A percentile compares a stretch with the other conserved stretches of the same genome.
Evolutionary conservation across 2,113 vertebrate genomes (phyloP).

Genomic region (Lepidothrix coronata): DNA sequence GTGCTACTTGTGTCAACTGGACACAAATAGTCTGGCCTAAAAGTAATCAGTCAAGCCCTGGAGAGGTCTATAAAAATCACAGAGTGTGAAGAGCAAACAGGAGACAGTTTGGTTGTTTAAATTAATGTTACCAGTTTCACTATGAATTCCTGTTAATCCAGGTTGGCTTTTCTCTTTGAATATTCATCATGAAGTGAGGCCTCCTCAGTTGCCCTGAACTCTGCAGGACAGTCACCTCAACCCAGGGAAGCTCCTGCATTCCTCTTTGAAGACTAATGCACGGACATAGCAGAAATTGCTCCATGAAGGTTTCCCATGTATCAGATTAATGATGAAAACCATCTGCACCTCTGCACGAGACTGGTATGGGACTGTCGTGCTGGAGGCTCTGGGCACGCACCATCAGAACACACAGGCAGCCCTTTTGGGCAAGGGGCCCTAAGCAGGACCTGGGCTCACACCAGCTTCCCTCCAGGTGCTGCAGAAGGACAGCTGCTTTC

Average conservation of each 20-base stretch:
- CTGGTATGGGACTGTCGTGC: background rate
- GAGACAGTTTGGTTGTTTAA: background rate
- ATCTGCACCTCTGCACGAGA: background rate
- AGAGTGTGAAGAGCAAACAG: background rate
- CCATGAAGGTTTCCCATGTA: background rate
- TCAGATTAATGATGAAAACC: background rate
- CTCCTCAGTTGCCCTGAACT: background rate
- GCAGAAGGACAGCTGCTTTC: background rate
- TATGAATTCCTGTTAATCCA: background rate
- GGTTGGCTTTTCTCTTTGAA: background rate
- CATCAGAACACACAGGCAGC: rapidly evolving
- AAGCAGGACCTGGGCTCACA: background rate
- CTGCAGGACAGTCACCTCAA: background rate
- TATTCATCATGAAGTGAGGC: background rate
- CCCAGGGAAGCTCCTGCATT: background rate
- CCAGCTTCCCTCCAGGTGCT: background rate
- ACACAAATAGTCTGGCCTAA: background rate
- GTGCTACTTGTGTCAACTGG: background rate
- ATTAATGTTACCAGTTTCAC: background rate
- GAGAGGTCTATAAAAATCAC: background rate
- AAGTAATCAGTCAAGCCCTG: background rate
- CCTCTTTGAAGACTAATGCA: background rate
- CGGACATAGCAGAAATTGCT: background rate
- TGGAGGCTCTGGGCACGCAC: background rate
- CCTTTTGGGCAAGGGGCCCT: background rate